Base-by-base conservation (phyloP, 2,888 invertebrate species). In the Pterostichus niger region DNA sequence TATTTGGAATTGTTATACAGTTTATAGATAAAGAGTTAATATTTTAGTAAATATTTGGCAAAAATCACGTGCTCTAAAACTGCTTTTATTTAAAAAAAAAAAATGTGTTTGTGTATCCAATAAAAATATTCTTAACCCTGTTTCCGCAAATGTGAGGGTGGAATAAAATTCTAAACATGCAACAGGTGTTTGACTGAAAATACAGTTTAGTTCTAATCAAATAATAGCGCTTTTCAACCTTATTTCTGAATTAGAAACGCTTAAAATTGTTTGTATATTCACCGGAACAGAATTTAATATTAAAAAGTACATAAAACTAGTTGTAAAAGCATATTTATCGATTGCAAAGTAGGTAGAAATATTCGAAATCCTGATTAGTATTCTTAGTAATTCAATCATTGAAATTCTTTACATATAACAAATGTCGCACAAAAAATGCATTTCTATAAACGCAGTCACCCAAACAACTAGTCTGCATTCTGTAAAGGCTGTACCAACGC, bases 351-450 rank as follows among this genome's bases (percentile, higher is more conserved):
- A 2, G 6, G 49, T 49, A 11, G 10, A 40, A 40, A 40, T 1
- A 40, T 40, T 40, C 40, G 35, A 44, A 44, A 71, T 13, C 40
- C n/a, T 40, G 15, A 71, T 71, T 40, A 71, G 31, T 44, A 71
- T 71, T 71, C 68, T 17, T n/a, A 15, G 31, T 40, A 35, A 64
- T 17, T 4, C 71, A n/a, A 46, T 46, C 49, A 75, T 33, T 17
- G 75, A 52, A 75, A 75, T 75, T 75, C 75, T 44, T 46, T 68
- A 80, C 54, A 54, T 71, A 80, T 54, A 17, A 68, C 46, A 71
- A 64, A 52, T 46, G 68, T 54, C 52, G 71, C 80, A 82, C 75
- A 82, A 82, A 75, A 75, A 82, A 82, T 82, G 82, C 82, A 82
- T 82, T 82, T 73, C 82, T 73, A 68, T 49, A 82, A 44, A 44